These are phyloP conservation scores for Busseola fusca DNA, from an alignment of 2,888 invertebrate species.

Conservation along the genomic window DNA sequence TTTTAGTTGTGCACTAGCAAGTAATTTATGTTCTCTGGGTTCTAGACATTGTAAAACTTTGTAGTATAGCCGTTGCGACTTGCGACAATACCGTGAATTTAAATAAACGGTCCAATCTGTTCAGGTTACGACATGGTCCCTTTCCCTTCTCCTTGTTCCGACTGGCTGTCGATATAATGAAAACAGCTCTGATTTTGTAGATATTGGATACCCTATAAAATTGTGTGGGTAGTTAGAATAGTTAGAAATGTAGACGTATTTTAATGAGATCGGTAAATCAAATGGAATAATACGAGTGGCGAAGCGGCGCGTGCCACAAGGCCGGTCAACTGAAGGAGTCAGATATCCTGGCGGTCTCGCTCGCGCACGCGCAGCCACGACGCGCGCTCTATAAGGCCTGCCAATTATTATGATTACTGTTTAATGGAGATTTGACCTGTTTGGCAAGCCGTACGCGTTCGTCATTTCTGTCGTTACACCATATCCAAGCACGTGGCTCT, in stretches of 20 bases:
- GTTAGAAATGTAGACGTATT: slow-evolving; percentile 70
- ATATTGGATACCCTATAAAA: slow-evolving; percentile 58
- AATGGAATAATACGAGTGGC: slow-evolving; percentile 73
- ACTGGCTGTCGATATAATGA: slow-evolving; percentile 53
- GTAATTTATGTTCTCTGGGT: slow-evolving; percentile 57
- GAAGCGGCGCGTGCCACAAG: slow-evolving; percentile 87
- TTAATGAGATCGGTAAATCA: slow-evolving; percentile 81
- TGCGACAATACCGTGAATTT: slow-evolving; percentile 61
- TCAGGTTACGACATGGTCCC: slow-evolving; percentile 68
- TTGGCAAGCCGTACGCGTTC: slow-evolving; percentile 73
- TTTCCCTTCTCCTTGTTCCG: slow-evolving; percentile 66
- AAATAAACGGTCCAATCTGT: slow-evolving; percentile 66
- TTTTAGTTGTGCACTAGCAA: slow-evolving; percentile 53
- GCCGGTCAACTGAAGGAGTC: slow-evolving; percentile 82
- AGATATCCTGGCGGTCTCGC: slow-evolving; percentile 76
- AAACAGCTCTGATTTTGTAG: slow-evolving; percentile 53
- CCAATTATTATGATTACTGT: slow-evolving; percentile 74
- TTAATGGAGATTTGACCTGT: slow-evolving; percentile 74
- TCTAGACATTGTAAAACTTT: slow-evolving; percentile 61
- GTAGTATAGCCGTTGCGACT: slow-evolving; percentile 60
- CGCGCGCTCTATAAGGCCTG: slow-evolving; percentile 74
- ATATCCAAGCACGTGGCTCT: slow-evolving; percentile 74
- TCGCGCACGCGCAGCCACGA: slow-evolving; percentile 59
- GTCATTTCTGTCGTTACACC: slow-evolving; percentile 76
- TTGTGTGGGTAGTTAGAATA: slow-evolving; percentile 62